Percentiles rank a stretch among this genome's conserved stretches.
Evolutionary conservation across 2,888 invertebrate genomes (phyloP).

Genomic region (Kuschelorhynchus macadamiae): DNA sequence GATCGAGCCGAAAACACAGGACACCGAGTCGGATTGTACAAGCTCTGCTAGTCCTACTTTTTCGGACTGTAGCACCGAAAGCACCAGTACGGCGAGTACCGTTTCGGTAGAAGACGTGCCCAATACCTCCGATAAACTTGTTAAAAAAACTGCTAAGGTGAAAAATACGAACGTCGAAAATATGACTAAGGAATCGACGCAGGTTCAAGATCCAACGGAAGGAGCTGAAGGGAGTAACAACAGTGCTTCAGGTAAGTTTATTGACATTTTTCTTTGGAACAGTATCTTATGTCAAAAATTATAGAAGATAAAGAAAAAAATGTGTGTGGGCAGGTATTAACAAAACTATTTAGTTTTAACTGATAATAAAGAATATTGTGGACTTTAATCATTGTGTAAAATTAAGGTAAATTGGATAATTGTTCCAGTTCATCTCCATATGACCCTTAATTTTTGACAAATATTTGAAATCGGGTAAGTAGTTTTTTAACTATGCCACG

Average conservation of each 20-base stretch:
- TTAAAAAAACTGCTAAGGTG: constrained; percentile 9
- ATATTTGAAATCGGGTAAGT: no score
- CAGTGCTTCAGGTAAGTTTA: constrained; percentile 11
- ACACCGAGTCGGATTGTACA: constrained; percentile 59
- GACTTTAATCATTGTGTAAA: no score
- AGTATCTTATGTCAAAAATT: neutral
- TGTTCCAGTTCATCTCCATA: no score
- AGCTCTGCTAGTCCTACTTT: constrained; percentile 63
- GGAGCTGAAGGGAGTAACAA: neutral
- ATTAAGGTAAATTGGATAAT: no score
- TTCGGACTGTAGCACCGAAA: constrained; percentile 56
- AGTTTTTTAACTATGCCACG: no score
- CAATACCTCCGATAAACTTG: constrained; percentile 10
- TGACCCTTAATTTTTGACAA: no score
- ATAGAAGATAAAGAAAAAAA: neutral
- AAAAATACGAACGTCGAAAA: constrained; percentile 21
- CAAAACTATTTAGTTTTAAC: no score
- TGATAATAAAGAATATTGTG: no score
- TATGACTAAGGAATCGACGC: neutral
- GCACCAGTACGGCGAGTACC: constrained; percentile 55
- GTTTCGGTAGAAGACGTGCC: constrained; percentile 54
- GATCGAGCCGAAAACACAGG: constrained; percentile 55
- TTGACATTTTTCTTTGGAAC: neutral
- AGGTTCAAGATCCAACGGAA: neutral
- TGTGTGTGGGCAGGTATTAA: no score